Conservation (phyloP, 2,888 invertebrate genomes). For the Dorcus hopei region DNA sequence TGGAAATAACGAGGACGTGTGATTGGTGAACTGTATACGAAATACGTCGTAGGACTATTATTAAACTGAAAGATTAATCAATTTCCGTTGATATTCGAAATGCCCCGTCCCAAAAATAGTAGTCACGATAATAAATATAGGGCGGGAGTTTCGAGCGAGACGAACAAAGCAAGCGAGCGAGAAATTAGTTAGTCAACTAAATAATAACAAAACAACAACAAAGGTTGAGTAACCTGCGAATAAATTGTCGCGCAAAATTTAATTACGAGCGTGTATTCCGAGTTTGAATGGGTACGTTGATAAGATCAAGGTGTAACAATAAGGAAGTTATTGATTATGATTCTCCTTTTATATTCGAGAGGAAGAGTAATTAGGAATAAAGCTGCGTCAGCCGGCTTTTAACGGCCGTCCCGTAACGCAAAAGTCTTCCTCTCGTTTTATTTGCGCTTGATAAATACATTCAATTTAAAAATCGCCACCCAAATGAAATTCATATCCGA, state of each 20-base stretch:
- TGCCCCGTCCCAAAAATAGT: background rate
- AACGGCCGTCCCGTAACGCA: slow-evolving; percentile 18
- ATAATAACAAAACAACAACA: slow-evolving; percentile 22
- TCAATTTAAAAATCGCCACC: slow-evolving; percentile 3
- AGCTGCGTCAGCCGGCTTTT: slow-evolving; percentile 22
- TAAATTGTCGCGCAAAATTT: slow-evolving; percentile 29
- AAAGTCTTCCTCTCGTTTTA: background rate
- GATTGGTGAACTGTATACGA: background rate
- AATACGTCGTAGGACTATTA: background rate
- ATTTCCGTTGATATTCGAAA: background rate
- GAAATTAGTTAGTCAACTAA: slow-evolving; percentile 24
- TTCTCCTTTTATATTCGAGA: slow-evolving; percentile 22
- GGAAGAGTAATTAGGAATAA: slow-evolving; percentile 26
- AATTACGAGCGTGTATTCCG: slow-evolving; percentile 26
- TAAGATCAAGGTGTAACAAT: slow-evolving; percentile 20
- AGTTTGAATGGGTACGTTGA: slow-evolving; percentile 23
- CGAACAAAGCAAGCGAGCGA: slow-evolving; percentile 12
- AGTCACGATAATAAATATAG: background rate
- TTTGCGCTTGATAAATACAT: background rate
- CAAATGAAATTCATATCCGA: slow-evolving; percentile 17
- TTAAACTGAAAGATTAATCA: background rate
- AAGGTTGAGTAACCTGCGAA: background rate
- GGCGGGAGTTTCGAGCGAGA: background rate
- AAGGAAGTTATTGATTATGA: slow-evolving; percentile 25
- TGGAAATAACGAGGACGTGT: slow-evolving; percentile 39